These are phyloP conservation scores for Orgyia antiqua DNA, from an alignment of 2,888 invertebrate species.

Conservation along the genomic window DNA sequence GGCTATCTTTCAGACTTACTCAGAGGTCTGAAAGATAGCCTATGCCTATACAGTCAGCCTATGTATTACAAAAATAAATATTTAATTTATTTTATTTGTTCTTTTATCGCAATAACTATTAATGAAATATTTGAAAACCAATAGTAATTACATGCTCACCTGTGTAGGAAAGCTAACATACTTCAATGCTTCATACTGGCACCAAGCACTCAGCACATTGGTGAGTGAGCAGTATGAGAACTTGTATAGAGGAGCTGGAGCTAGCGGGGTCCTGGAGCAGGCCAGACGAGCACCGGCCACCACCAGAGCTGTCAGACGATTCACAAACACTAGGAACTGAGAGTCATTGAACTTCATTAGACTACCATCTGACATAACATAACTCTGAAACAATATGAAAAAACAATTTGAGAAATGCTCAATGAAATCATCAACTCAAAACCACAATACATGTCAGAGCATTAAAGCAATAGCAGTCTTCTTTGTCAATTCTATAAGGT, in stretches of 20 bases:
- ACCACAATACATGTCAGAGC: too few relatives aligned
- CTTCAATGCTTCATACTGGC: constrained; percentile 99
- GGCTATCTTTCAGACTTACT: too few relatives aligned
- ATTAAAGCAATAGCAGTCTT: too few relatives aligned
- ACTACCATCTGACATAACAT: constrained; percentile 80
- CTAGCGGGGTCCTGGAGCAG: constrained; percentile 79
- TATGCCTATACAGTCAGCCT: too few relatives aligned
- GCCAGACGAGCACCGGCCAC: constrained; percentile 74
- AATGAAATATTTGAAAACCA: background rate
- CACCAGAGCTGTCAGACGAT: constrained; percentile 91
- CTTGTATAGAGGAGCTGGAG: constrained; percentile 93
- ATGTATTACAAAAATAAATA: too few relatives aligned
- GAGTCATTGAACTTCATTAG: constrained; percentile 91
- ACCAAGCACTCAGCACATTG: constrained; percentile 99
- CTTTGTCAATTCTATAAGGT: too few relatives aligned
- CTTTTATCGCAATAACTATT: too few relatives aligned
- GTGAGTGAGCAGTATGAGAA: constrained; percentile 97
- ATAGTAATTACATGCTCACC: constrained; percentile 76
- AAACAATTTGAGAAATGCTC: too few relatives aligned
- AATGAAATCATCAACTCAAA: too few relatives aligned
- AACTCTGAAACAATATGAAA: constrained; percentile 81
- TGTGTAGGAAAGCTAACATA: constrained; percentile 99
- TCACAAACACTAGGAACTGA: constrained; percentile 97
- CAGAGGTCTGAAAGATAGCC: too few relatives aligned
- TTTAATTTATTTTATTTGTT: too few relatives aligned